These are phyloP conservation scores for Zaprionus gabonicus DNA, from an alignment of 1,140 invertebrate species.

Conservation along the genomic window DNA sequence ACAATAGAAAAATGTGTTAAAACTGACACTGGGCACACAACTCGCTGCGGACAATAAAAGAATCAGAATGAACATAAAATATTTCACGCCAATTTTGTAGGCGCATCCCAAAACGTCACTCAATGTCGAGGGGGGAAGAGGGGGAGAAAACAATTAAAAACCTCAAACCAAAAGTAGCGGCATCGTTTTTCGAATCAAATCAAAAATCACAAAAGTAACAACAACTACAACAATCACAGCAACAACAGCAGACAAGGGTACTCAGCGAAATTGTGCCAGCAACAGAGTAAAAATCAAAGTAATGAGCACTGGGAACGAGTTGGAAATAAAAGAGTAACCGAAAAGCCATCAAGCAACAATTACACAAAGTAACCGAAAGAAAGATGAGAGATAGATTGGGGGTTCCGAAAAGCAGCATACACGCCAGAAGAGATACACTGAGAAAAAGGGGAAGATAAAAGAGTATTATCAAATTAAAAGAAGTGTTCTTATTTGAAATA, in stretches of 20 bases:
- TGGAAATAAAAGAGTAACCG: conserved; percentile 19
- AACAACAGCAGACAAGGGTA: conserved; percentile 23
- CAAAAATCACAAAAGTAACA: conserved; percentile 15
- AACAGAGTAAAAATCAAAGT: conserved; percentile 39
- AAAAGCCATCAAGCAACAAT: conserved; percentile 48
- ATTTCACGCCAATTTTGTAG: conserved; percentile 71
- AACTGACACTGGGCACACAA: conserved; percentile 59
- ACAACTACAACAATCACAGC: conserved; percentile 16
- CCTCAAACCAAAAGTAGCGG: conserved; percentile 1
- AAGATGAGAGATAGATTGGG: conserved; percentile 20
- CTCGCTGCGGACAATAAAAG: conserved; percentile 56
- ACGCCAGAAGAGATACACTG: conserved; percentile 15
- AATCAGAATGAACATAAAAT: conserved; percentile 58
- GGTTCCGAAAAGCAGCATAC: conserved; percentile 5
- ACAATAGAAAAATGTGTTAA: conserved; percentile 67
- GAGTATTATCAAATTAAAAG: not conserved
- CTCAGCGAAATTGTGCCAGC: conserved; percentile 58
- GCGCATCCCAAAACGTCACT: conserved; percentile 58
- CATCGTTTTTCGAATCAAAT: conserved; percentile 25
- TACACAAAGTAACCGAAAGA: conserved; percentile 41
- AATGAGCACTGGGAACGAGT: conserved; percentile 47
- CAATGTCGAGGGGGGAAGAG: not conserved
- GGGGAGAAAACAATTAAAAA: conserved; percentile 1
- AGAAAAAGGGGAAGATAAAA: not conserved
- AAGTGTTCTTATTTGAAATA: too few relatives aligned